phyloP scores from a whole-genome alignment of 35 echinoderm and acorn worm species.

The Lytechinus variegatus region DNA sequence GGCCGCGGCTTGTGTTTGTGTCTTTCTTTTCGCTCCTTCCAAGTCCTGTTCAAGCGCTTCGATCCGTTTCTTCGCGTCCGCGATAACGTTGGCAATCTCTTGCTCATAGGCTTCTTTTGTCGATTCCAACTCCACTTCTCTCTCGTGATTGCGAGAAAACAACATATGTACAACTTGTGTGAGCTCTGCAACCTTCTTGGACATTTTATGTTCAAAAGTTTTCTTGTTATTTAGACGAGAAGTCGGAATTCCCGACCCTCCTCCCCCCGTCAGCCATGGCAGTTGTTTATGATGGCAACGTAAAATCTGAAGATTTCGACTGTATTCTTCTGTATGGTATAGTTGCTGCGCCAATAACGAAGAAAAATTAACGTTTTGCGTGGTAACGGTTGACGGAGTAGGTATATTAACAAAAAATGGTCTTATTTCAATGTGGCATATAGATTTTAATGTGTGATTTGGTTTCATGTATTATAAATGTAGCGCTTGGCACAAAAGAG shows the following conservation, averaged over 20 bases:
- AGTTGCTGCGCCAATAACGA: background rate
- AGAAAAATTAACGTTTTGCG: background rate
- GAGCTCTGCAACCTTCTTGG: constrained; percentile 93
- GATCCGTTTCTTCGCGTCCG: constrained; percentile 70
- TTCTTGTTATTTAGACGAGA: constrained; percentile 54
- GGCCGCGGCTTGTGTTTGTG: background rate
- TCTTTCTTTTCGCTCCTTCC: constrained; percentile 57
- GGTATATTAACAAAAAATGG: too few relatives aligned
- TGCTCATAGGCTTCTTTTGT: constrained; percentile 79
- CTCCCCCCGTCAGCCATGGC: constrained; percentile 31
- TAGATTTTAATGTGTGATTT: too few relatives aligned
- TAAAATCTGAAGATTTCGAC: background rate
- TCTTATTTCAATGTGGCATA: too few relatives aligned
- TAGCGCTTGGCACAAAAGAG: too few relatives aligned
- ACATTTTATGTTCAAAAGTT: constrained; percentile 93
- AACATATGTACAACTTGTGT: constrained; percentile 98
- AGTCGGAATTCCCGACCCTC: constrained; percentile 9
- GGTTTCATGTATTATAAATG: too few relatives aligned
- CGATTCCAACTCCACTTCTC: constrained; percentile 80
- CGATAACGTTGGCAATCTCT: constrained; percentile 73
- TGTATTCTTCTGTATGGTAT: background rate
- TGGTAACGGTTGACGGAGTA: too few relatives aligned
- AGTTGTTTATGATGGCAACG: constrained; percentile 46
- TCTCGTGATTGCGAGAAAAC: constrained; percentile 93
- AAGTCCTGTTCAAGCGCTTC: constrained; percentile 44